Evolutionary conservation across 1,140 invertebrate species (phyloP).

Genomic region (Onthophagus taurus): DNA sequence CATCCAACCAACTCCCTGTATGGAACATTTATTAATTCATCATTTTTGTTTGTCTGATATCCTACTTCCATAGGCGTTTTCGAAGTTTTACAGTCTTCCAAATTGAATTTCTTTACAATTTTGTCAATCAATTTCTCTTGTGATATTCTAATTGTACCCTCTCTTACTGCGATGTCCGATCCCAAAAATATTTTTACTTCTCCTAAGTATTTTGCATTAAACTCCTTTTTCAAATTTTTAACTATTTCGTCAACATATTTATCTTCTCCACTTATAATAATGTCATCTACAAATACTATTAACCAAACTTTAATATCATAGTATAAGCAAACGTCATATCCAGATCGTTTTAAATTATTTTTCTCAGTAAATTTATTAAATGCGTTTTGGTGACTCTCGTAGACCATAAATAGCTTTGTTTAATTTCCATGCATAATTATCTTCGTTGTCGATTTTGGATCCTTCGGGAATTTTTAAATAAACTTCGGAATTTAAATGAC

Average conservation of each 20-base stretch:
- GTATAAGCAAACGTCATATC: slow-evolving; percentile 2
- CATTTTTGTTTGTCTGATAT: slow-evolving; percentile 1
- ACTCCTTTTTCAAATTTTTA: neutral
- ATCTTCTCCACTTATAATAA: slow-evolving; percentile 3
- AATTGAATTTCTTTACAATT: neutral
- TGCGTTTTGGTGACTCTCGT: slow-evolving; percentile 18
- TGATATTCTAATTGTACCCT: neutral
- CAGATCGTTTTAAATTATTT: neutral
- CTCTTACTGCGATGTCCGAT: neutral
- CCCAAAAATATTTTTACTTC: neutral
- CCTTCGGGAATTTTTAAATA: slow-evolving; percentile 23
- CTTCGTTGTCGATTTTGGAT: slow-evolving; percentile 6
- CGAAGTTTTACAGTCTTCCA: neutral
- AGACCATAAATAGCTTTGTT: slow-evolving; percentile 22
- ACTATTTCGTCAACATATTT: neutral
- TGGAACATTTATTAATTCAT: neutral
- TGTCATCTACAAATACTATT: slow-evolving; percentile 4
- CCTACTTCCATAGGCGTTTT: slow-evolving; percentile 1
- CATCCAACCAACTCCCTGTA: slow-evolving; percentile 6
- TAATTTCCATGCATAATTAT: slow-evolving; percentile 17
- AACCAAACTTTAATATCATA: neutral
- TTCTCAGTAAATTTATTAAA: neutral
- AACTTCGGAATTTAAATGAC: slow-evolving; percentile 20
- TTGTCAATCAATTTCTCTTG: slow-evolving; percentile 1
- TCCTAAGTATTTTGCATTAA: slow-evolving; percentile 1